Conservation (phyloP, 2,797 vertebrate species). For the Periparus ater region DNA sequence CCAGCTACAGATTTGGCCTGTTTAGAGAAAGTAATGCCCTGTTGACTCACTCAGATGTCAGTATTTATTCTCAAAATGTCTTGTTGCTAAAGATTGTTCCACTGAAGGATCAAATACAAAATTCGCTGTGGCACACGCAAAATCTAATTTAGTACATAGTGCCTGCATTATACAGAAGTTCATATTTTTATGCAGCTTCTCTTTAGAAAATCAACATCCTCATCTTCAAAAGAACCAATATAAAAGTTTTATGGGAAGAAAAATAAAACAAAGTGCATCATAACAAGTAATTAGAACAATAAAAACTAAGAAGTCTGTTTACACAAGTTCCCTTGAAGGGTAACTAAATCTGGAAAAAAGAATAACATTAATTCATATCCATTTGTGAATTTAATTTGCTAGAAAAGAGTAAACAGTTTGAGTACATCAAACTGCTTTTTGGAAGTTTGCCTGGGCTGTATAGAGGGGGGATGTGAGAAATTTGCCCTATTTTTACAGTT, state of each 20-base stretch:
- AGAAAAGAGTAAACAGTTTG: slow-evolving; percentile 46
- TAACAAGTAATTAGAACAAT: slow-evolving; percentile 32
- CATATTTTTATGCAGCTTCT: not conserved
- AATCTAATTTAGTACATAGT: not conserved
- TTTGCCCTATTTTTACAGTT: slow-evolving; percentile 82
- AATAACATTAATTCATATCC: slow-evolving; percentile 17
- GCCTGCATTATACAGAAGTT: not conserved
- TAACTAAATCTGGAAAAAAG: slow-evolving; percentile 18
- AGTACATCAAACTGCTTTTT: slow-evolving; percentile 34
- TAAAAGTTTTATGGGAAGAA: not conserved
- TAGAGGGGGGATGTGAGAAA: slow-evolving; percentile 75
- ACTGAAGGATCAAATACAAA: not conserved
- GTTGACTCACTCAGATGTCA: not conserved
- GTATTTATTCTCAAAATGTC: not conserved
- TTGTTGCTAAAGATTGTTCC: not conserved
- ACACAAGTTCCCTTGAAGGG: not conserved
- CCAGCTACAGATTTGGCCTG: not conserved
- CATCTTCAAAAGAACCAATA: not conserved
- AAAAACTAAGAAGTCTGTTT: slow-evolving; percentile 17
- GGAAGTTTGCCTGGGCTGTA: slow-evolving; percentile 66
- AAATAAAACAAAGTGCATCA: not conserved
- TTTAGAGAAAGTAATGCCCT: not conserved
- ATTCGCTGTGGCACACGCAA: not conserved
- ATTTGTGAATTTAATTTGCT: slow-evolving; percentile 31
- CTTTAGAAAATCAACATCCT: not conserved